Evolutionary conservation across 2,797 vertebrate genomes (phyloP).

Genomic region (Gastrophryne carolinensis): DNA sequence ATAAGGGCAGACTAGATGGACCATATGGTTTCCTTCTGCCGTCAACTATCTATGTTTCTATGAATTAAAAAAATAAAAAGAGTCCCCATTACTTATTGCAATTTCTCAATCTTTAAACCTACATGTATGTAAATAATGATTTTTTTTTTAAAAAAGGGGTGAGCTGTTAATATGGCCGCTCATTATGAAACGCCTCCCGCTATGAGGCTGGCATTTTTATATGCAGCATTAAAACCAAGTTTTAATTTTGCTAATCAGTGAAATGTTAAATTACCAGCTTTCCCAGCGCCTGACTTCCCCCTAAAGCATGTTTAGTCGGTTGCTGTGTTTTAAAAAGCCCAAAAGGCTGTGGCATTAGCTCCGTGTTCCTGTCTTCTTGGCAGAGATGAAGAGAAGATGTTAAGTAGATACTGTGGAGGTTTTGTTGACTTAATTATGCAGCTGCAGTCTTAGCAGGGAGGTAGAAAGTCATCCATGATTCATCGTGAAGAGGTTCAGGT

Average conservation of each 20-base stretch:
- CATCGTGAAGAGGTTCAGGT: background rate
- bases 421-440: constrained; percentile 41
- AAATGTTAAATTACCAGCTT: constrained; percentile 67
- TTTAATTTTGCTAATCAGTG: constrained; percentile 61
- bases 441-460: constrained; percentile 7
- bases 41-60: no score
- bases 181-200: no score
- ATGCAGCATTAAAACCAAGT: constrained; percentile 6
- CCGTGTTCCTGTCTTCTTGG: constrained; percentile 52
- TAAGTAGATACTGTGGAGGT: constrained; percentile 26
- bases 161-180: no score
- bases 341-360: constrained; percentile 58
- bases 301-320: constrained; percentile 61
- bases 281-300: constrained; percentile 51
- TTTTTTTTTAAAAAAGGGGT: no score
- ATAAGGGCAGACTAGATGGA: no score
- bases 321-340: constrained; percentile 60
- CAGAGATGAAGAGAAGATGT: constrained; percentile 53
- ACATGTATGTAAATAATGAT: no score
- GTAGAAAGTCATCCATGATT: constrained; percentile 41
- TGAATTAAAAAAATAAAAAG: no score
- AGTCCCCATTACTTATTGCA: no score
- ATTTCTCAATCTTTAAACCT: no score
- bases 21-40: no score
- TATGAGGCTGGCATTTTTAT: background rate